These are phyloP conservation scores for Cacatua alba DNA, from an alignment of 2,113 vertebrate species.

Conservation along the genomic window DNA sequence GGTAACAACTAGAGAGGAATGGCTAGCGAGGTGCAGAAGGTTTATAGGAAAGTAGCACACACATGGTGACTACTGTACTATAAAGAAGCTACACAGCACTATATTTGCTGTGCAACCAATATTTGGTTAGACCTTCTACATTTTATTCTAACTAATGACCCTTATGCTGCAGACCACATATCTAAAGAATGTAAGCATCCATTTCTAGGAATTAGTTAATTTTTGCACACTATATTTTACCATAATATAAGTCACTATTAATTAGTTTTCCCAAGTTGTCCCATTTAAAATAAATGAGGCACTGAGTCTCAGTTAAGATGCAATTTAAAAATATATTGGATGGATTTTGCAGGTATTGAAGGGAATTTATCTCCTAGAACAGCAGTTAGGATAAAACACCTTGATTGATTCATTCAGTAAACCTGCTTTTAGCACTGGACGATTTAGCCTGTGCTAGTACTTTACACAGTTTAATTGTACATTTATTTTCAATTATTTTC, in stretches of 20 bases:
- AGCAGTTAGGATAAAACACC: neutral
- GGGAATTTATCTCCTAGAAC: conserved; percentile 7
- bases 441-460: neutral
- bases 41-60: neutral
- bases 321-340: conserved; percentile 7
- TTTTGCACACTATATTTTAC: neutral
- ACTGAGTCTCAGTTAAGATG: neutral
- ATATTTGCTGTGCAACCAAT: neutral
- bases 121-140: neutral
- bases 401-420: conserved; percentile 43
- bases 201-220: neutral
- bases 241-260: neutral
- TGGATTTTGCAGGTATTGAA: conserved; percentile 11
- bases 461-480: conserved; percentile 5
- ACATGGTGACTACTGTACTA: neutral
- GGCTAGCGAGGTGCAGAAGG: neutral
- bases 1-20: neutral
- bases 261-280: neutral
- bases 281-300: conserved; percentile 22
- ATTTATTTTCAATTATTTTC: conserved; percentile 48
- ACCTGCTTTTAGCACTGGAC: conserved; percentile 1
- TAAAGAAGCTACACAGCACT: neutral
- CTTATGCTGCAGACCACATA: neutral
- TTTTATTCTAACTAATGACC: neutral
- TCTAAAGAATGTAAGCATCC: neutral